Evolutionary conservation across 2,888 invertebrate species (phyloP), one percentile per base, ranked within the genome.

Genomic region (Catocala fraxini): DNA sequence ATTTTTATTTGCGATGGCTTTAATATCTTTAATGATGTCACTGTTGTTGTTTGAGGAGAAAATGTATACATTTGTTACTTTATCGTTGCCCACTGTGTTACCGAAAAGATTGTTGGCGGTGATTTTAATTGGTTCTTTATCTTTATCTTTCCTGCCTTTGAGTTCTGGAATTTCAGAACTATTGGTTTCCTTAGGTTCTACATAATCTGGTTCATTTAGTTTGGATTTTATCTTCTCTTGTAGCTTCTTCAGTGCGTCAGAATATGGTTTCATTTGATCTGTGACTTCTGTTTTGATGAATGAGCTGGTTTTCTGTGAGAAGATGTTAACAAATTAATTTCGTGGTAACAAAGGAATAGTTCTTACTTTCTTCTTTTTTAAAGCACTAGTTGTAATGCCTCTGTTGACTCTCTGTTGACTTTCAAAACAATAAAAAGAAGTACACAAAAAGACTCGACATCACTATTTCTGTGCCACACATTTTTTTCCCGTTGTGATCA

Each of bases 51-150:
- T 77, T 4, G 82, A 77, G 58, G 86, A 81, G 51, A 89, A 89
- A 46, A 91, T 79, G 53, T 83, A 91, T 43, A 91, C 75, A 47
- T 91, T 91, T 0, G 88, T 89, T 0, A 89, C 86, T 66, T 89
- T 83, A 0, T 81, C 85, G 15, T 82, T 87, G 0, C 82, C 85
- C 11, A 86, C 68, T 1, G 86, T 73, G 42, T 84, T 88, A 0
- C 87, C 89, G 33, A 81, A 87, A 5, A 88, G 57, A 6, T 79
- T 84, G 9, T 80, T 59, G 2, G 86, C 79, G 55, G 69, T 69
- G 2, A 85, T 68, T 51, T 69, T 63, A 35, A 64, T 68, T 4
- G 49, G 12, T 12, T 69, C 57, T 52, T 45, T 41, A 11, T 43
- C 35, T 15, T 59, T 41, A 0, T 67, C 53, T 35, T 68, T 70